These are phyloP conservation scores for Plemyria rubiginata DNA, from an alignment of 2,888 invertebrate genomes.

Conservation along the genomic window DNA sequence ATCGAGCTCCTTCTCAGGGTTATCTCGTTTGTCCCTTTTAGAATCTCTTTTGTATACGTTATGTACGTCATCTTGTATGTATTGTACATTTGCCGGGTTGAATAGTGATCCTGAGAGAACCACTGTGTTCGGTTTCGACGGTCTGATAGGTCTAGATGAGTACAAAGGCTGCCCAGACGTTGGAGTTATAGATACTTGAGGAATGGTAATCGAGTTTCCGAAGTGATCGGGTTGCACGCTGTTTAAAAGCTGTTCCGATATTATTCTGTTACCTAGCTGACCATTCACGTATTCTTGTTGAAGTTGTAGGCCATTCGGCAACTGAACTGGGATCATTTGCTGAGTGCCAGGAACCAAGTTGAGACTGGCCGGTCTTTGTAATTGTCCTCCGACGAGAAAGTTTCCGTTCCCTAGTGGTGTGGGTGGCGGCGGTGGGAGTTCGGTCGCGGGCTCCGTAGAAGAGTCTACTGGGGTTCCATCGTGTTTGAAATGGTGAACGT, in stretches of 20 bases:
- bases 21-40: slow-evolving; percentile 78
- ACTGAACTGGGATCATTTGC: slow-evolving; percentile 66
- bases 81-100: slow-evolving; percentile 87
- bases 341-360: slow-evolving; percentile 74
- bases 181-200: slow-evolving; percentile 52
- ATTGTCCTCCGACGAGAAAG: slow-evolving; percentile 87
- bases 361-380: slow-evolving; percentile 84
- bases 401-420: slow-evolving; percentile 81
- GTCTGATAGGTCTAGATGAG: slow-evolving; percentile 53
- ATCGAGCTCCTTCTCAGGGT: slow-evolving; percentile 73
- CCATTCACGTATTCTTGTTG: slow-evolving; percentile 87
- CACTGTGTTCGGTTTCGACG: slow-evolving; percentile 67
- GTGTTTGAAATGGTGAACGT: slow-evolving; percentile 91
- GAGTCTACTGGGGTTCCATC: slow-evolving; percentile 87
- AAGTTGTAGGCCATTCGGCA: slow-evolving; percentile 78
- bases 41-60: slow-evolving; percentile 81
- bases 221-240: slow-evolving; percentile 59
- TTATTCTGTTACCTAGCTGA: slow-evolving; percentile 85
- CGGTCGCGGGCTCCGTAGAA: slow-evolving; percentile 84
- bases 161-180: slow-evolving; percentile 46
- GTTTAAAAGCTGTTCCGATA: slow-evolving; percentile 84
- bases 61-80: slow-evolving; percentile 83
- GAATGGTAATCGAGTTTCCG: slow-evolving; percentile 39
- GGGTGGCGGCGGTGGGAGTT: slow-evolving; percentile 76
- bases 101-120: slow-evolving; percentile 73